A percentile compares a stretch with the other conserved stretches of the same genome.
Conservation (phyloP, 2,888 invertebrate genomes). For the Phorcus lineatus region DNA sequence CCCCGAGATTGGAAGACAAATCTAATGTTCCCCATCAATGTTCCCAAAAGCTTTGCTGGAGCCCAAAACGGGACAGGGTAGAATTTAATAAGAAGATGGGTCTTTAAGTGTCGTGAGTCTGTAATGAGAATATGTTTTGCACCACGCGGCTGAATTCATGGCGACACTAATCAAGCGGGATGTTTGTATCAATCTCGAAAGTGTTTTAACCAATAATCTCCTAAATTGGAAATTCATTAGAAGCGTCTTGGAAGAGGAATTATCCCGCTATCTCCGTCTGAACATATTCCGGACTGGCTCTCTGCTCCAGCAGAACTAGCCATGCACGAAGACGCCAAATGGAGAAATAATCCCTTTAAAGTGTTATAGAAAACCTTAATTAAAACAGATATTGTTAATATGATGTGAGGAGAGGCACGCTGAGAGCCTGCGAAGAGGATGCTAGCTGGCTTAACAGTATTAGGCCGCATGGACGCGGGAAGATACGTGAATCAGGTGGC, state of each 20-base stretch:
- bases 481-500: conserved; percentile 28
- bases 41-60: conserved; percentile 20
- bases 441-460: conserved; percentile 6
- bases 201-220: conserved; percentile 31
- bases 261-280: conserved; percentile 17
- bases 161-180: conserved; percentile 25
- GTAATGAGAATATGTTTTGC: conserved; percentile 45
- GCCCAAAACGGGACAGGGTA: conserved; percentile 12
- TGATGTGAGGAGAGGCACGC: conserved; percentile 16
- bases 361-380: conserved; percentile 30
- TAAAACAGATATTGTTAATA: conserved; percentile 34
- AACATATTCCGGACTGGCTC: conserved; percentile 8
- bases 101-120: conserved; percentile 8
- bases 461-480: conserved; percentile 9
- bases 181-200: conserved; percentile 25
- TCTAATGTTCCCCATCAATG: conserved; percentile 20
- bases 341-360: conserved; percentile 31
- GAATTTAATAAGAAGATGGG: conserved; percentile 1
- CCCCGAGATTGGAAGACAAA: conserved; percentile 7
- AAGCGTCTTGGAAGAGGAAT: conserved; percentile 13
- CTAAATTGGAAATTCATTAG: conserved; percentile 32
- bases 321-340: conserved; percentile 12
- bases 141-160: conserved; percentile 35
- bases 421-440: neutral
- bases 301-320: neutral